Base-by-base conservation (phyloP, 2,113 vertebrate species). In the Nothoprocta perdicaria region DNA sequence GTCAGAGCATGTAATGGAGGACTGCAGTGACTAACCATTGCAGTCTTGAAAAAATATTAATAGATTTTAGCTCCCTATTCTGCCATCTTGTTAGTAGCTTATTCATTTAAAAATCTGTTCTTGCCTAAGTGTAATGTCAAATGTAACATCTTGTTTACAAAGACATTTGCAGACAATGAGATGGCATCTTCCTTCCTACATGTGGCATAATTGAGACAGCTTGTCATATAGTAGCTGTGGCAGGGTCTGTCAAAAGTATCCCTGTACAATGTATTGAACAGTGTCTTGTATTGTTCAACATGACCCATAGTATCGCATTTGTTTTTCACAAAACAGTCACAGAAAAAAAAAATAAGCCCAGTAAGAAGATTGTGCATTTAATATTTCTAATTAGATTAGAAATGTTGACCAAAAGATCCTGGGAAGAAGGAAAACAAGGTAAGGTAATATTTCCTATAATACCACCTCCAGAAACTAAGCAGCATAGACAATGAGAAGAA, bases 1-100 rank as follows among this genome's bases (percentile, higher is more conserved):
- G 46, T 83, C 45, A 95, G 74, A 88, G 43, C 60, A 71, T 53
- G 68, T 57, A 85, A 80, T 13, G 12, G 48, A 93, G 48, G 76
- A 83, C 41, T 89, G 63, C 80, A 73, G 48, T 68, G 76, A 65
- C 89, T 86, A 43, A 58, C 79, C 50, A 84, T 86, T 60, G 89
- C 65, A 83, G 67, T 86, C 65, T 83, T 92, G 89, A 81, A 84
- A 83, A 83, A 61, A 11, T 72, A 79, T 73, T 67, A 87, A 87
- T 85, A 94, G 80, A 80, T 89, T 88, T 94, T 94, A 69, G 83
- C 83, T 95, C 68, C 53, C 55, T 40, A 29, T 55, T 91, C 89
- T 92, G 69, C 46, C 24, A 6, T 88, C 89, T 93, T 86, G 31
- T 91, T 90, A 86, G 66, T 43, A 82, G 61, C n/a, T 81, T 71